These are phyloP conservation scores for Periparus ater DNA, from an alignment of 2,797 vertebrate genomes.

Conservation along the genomic window DNA sequence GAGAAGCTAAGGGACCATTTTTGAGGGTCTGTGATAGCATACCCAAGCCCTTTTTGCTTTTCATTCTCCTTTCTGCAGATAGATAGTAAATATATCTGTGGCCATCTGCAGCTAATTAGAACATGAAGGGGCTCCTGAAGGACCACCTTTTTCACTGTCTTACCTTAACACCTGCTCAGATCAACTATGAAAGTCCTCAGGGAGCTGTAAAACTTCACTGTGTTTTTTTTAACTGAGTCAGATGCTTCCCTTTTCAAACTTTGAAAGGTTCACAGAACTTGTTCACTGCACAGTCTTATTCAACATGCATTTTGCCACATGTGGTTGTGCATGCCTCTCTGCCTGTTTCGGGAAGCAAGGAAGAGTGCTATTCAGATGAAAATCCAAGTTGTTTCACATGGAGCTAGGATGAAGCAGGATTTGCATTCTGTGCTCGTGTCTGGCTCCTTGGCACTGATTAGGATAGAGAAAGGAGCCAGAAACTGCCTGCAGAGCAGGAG, in stretches of 20 bases:
- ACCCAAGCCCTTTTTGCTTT: not conserved
- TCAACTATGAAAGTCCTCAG: not conserved
- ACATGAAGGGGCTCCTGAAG: not conserved
- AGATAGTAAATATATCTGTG: not conserved
- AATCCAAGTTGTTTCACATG: not conserved
- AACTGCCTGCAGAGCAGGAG: not conserved
- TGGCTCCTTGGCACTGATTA: constrained; percentile 19
- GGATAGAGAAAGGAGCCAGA: not conserved
- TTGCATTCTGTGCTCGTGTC: constrained; percentile 9
- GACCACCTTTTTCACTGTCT: not conserved
- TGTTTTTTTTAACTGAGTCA: not conserved
- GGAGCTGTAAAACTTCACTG: not conserved
- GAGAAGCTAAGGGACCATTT: not conserved
- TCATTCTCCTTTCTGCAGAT: not conserved
- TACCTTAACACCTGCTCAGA: not conserved
- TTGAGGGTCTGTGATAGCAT: not conserved
- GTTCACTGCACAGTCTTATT: not conserved
- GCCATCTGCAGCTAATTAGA: not conserved
- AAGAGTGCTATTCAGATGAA: not conserved
- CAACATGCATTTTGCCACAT: not conserved
- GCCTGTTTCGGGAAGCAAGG: not conserved
- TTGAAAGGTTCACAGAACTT: not conserved
- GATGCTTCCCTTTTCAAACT: not conserved
- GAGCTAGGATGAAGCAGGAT: not conserved
- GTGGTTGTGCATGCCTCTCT: not conserved